Percentiles rank a stretch among this genome's conserved stretches.
Evolutionary conservation across 2,797 vertebrate genomes (phyloP).

Genomic region (Epinephelus awoara): DNA sequence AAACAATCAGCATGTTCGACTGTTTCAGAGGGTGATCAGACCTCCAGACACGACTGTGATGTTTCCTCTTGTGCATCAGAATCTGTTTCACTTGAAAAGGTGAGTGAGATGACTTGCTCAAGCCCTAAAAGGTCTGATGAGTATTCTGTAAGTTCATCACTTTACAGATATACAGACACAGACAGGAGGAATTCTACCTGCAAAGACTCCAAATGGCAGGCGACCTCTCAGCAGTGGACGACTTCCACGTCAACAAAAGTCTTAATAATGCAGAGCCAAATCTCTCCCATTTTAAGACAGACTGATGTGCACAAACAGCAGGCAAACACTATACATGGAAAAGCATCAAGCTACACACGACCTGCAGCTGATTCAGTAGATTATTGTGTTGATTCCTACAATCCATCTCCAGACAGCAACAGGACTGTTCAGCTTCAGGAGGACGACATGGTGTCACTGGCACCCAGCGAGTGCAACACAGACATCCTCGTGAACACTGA

Average conservation of each 20-base stretch:
- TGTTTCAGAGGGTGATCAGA: constrained; percentile 39
- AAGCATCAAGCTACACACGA: constrained; percentile 24
- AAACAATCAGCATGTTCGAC: constrained; percentile 19
- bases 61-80: constrained; percentile 55
- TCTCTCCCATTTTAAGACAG: constrained; percentile 37
- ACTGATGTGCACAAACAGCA: constrained; percentile 34
- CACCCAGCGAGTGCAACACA: constrained; percentile 90
- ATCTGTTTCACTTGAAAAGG: constrained; percentile 69
- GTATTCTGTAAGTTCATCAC: constrained; percentile 48
- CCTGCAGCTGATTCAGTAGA: constrained; percentile 36
- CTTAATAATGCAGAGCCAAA: constrained; percentile 34
- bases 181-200: constrained; percentile 28
- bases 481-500: constrained; percentile 87
- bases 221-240: constrained; percentile 29
- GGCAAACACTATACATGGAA: constrained; percentile 26
- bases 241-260: constrained; percentile 10
- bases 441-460: constrained; percentile 79
- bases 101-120: constrained; percentile 60
- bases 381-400: constrained; percentile 47
- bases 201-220: constrained; percentile 42
- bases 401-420: constrained; percentile 55
- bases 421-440: constrained; percentile 68
- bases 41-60: constrained; percentile 24
- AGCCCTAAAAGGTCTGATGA: constrained; percentile 48
- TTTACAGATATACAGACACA: constrained; percentile 35